A percentile compares a stretch with the other conserved stretches of the same genome.
Conservation (phyloP, 1,140 invertebrate species). For the Tyrophagus putrescentiae region DNA sequence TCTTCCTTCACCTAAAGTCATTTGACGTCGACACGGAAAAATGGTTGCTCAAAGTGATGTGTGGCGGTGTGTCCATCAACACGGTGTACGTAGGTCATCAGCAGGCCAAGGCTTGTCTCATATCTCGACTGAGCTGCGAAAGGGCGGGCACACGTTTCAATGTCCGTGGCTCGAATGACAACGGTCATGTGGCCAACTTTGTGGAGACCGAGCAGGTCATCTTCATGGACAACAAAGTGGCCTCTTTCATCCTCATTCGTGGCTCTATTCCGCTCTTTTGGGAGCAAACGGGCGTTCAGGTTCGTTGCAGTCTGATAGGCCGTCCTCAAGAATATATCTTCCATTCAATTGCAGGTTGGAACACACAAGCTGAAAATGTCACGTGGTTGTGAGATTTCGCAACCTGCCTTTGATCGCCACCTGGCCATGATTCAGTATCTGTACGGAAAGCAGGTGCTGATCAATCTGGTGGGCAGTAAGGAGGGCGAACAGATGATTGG, state of each 20-base stretch:
- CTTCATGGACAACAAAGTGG: constrained; percentile 61
- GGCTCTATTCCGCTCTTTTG: constrained; percentile 96
- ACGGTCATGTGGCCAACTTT: constrained; percentile 98
- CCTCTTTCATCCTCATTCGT: constrained; percentile 54
- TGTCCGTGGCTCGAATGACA: constrained; percentile 94
- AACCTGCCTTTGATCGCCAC: constrained; percentile 80
- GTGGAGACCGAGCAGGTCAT: constrained; percentile 97
- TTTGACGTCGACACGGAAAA: constrained; percentile 70
- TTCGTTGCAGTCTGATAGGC: constrained; percentile 29
- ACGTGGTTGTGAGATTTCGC: constrained; percentile 76
- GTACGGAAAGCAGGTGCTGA: constrained; percentile 77
- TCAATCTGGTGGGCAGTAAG: constrained; percentile 86
- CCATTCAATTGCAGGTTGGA: constrained; percentile 52
- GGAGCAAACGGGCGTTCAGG: constrained; percentile 97
- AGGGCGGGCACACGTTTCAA: constrained; percentile 90
- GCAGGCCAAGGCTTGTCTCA: constrained; percentile 78
- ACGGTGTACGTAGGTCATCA: constrained; percentile 86
- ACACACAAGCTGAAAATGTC: constrained; percentile 97
- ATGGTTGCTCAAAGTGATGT: constrained; percentile 85
- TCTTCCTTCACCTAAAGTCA: constrained; percentile 76
- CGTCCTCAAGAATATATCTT: not conserved
- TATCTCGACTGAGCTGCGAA: constrained; percentile 91
- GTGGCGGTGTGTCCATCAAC: constrained; percentile 85
- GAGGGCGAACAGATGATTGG: constrained; percentile 92
- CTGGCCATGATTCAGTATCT: constrained; percentile 66